Percentiles rank a stretch among this genome's conserved stretches.
Evolutionary conservation across 2,113 vertebrate species (phyloP).

Genomic region (Garra rufa): DNA sequence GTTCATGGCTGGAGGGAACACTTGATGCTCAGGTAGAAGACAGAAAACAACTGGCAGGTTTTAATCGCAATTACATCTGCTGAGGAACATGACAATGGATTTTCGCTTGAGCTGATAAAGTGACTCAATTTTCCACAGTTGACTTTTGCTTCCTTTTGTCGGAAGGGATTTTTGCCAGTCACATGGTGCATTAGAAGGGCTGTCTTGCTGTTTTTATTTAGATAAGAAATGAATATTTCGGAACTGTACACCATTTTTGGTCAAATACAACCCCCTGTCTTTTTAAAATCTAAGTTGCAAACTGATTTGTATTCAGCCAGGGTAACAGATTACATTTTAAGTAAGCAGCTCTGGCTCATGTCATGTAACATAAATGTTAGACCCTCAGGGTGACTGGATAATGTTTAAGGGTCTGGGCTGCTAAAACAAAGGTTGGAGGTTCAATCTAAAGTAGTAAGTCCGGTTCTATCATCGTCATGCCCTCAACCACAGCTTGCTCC

Average conservation of each 20-base stretch:
- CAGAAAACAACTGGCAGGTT: conserved; percentile 34
- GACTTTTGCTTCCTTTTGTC: conserved; percentile 60
- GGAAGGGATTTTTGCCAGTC: not conserved
- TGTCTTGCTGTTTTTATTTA: not conserved
- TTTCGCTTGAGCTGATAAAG: conserved; percentile 76
- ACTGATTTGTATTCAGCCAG: not conserved
- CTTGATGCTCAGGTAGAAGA: conserved; percentile 59
- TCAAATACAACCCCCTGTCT: not conserved
- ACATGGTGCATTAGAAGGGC: not conserved
- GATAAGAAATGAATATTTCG: not conserved
- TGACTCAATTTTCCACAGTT: conserved; percentile 73
- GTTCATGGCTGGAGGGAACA: conserved; percentile 61
- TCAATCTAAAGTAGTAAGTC: not conserved
- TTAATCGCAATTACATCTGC: conserved; percentile 67
- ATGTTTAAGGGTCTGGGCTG: conserved; percentile 22
- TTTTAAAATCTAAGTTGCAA: not conserved
- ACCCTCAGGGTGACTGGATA: conserved; percentile 15
- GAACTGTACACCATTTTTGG: not conserved
- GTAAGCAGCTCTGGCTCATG: conserved; percentile 50
- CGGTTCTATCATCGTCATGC: not conserved
- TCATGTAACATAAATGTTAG: conserved; percentile 22
- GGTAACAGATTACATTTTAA: not conserved
- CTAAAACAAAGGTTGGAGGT: conserved; percentile 24
- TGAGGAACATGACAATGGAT: conserved; percentile 57
- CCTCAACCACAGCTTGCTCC: not conserved